A percentile compares a stretch with the other conserved stretches of the same genome.
phyloP scores from a whole-genome alignment of 37 sponge, comb jelly and placozoan species.

The Crambe crambe region DNA sequence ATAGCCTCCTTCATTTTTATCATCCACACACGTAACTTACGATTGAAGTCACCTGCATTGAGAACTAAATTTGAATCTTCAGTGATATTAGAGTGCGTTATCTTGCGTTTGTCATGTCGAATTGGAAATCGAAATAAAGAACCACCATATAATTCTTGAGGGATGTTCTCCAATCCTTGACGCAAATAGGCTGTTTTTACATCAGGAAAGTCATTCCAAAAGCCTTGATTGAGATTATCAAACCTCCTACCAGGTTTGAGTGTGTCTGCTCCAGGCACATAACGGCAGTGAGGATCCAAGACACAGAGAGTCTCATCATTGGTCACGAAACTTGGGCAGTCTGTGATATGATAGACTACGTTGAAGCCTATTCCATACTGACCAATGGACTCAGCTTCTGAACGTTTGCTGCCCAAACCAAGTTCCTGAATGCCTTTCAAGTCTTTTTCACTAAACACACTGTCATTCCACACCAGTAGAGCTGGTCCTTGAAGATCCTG shows the following conservation, averaged over 20 bases:
- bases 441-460: slow-evolving; percentile 59
- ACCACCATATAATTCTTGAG: slow-evolving; percentile 44
- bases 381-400: slow-evolving; percentile 76
- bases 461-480: no score
- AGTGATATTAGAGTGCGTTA: slow-evolving; percentile 30
- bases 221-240: slow-evolving; percentile 5
- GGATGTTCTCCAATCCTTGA: background rate
- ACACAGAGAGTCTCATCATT: slow-evolving; percentile 69
- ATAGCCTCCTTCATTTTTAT: slow-evolving; percentile 35
- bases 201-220: slow-evolving; percentile 61
- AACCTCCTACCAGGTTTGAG: slow-evolving; percentile 42
- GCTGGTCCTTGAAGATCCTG: no score
- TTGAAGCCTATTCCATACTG: slow-evolving; percentile 88
- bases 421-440: slow-evolving; percentile 74
- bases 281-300: slow-evolving; percentile 70
- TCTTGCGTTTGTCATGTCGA: slow-evolving; percentile 14
- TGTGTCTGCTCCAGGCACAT: slow-evolving; percentile 29
- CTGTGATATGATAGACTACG: slow-evolving; percentile 82
- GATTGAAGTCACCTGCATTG: slow-evolving; percentile 6
- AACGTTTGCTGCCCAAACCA: no score
- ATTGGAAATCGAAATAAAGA: slow-evolving; percentile 69
- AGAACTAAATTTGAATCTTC: background rate
- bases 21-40: slow-evolving; percentile 15
- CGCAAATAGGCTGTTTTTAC: slow-evolving; percentile 35
- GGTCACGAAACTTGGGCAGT: slow-evolving; percentile 80